A percentile compares a stretch with the other conserved stretches of the same genome.
Conservation (phyloP, 37 sponge, comb jelly and placozoan genomes). For the Haliclona indistincta region DNA sequence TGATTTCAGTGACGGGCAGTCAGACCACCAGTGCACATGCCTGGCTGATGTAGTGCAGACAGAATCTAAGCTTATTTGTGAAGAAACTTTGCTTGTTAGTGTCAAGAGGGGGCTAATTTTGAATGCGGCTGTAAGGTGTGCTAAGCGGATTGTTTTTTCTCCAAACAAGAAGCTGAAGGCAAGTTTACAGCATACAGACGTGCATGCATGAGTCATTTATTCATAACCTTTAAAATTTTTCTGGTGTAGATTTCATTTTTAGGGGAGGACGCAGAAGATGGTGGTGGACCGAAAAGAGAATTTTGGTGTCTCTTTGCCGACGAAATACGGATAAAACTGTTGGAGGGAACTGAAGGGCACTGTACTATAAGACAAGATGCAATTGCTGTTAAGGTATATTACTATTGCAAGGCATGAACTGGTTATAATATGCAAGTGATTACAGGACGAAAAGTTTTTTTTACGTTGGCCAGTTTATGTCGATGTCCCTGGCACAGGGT, state of each 20-base stretch:
- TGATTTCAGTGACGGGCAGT: no score
- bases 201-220: neutral
- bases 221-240: neutral
- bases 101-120: no score
- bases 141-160: no score
- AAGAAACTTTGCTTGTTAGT: no score
- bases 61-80: no score
- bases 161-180: no score
- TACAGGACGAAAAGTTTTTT: neutral
- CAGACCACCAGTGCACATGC: no score
- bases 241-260: conserved; percentile 2
- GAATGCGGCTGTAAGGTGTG: no score
- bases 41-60: no score
- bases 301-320: conserved; percentile 8
- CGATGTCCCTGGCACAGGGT: neutral
- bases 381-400: neutral
- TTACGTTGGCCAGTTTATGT: neutral
- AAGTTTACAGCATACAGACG: no score
- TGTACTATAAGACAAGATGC: neutral
- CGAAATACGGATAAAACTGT: neutral
- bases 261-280: conserved; percentile 8
- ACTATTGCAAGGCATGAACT: neutral
- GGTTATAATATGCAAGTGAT: neutral
- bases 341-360: neutral
- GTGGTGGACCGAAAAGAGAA: conserved; percentile 21